Conservation (phyloP, 2,888 invertebrate species). For the Oscheius sp. region DNA sequence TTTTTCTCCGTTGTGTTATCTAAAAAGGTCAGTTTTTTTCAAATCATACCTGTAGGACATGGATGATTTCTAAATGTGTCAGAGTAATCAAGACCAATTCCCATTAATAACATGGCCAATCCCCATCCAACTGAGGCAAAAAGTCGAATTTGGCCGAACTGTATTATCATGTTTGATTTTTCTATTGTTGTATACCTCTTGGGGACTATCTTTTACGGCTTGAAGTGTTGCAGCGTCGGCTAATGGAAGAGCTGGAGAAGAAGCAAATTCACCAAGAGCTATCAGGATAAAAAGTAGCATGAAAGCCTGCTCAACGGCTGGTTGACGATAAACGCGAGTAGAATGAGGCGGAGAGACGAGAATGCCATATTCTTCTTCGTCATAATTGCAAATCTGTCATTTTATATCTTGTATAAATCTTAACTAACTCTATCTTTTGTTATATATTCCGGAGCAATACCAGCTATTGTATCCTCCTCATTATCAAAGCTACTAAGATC, state of each 20-base stretch:
- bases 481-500: slow-evolving; percentile 65
- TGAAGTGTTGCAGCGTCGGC: slow-evolving; percentile 68
- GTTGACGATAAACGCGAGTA: slow-evolving; percentile 85
- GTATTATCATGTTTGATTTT: not conserved
- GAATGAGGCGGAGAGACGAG: slow-evolving; percentile 83
- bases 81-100: slow-evolving; percentile 93
- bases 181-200: slow-evolving; percentile 47
- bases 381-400: slow-evolving; percentile 66
- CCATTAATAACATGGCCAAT: slow-evolving; percentile 96
- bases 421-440: slow-evolving; percentile 58
- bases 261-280: slow-evolving; percentile 95
- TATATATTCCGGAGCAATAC: slow-evolving; percentile 68
- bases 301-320: slow-evolving; percentile 89
- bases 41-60: slow-evolving; percentile 55
- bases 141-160: slow-evolving; percentile 92
- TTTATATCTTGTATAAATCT: not conserved
- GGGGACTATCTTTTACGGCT: slow-evolving; percentile 61
- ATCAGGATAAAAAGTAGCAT: slow-evolving; percentile 90
- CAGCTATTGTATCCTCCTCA: slow-evolving; percentile 65
- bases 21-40: not conserved
- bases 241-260: slow-evolving; percentile 62
- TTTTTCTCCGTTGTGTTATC: slow-evolving; percentile 83
- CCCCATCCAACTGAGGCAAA: slow-evolving; percentile 98
- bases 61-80: slow-evolving; percentile 83
- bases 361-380: slow-evolving; percentile 61